These are phyloP conservation scores for Luidia sarsii DNA, from an alignment of 53 echinoderm and acorn worm species.

Conservation along the genomic window DNA sequence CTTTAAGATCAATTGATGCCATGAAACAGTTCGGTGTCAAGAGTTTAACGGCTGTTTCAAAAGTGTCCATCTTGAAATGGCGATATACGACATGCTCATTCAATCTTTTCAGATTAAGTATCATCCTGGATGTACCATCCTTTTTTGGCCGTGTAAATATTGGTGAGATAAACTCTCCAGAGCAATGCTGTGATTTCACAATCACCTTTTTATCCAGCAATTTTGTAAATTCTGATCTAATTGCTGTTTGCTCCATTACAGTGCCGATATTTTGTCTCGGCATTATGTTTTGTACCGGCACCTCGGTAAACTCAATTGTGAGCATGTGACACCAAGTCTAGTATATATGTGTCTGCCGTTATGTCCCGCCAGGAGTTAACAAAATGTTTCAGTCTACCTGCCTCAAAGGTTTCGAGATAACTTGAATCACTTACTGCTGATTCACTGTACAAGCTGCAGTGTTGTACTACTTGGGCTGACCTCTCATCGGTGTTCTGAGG, in stretches of 20 bases:
- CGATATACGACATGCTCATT: not conserved
- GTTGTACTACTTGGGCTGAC: constrained; percentile 19
- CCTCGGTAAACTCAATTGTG: constrained; percentile 44
- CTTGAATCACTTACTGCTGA: constrained; percentile 4
- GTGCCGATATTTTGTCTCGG: not conserved
- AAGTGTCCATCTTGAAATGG: constrained; percentile 56
- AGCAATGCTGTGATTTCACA: constrained; percentile 20
- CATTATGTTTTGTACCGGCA: constrained; percentile 6
- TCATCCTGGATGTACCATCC: constrained; percentile 59
- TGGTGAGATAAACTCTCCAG: constrained; percentile 34
- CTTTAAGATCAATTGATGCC: constrained; percentile 15
- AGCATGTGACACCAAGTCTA: constrained; percentile 37
- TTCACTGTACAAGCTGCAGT: not conserved
- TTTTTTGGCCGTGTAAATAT: constrained; percentile 50
- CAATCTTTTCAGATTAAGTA: constrained; percentile 27
- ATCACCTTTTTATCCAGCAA: constrained; percentile 55
- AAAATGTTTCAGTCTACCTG: constrained; percentile 64
- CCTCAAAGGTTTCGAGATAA: constrained; percentile 22
- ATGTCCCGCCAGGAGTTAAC: constrained; percentile 34
- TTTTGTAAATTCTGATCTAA: constrained; percentile 35
- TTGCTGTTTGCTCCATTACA: constrained; percentile 2
- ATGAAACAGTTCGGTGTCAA: constrained; percentile 29
- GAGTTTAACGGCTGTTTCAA: constrained; percentile 35
- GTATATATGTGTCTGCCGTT: constrained; percentile 36
- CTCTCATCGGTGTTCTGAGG: constrained; percentile 3